Conservation (phyloP, 2,888 invertebrate species). For the Diarsia rubi region DNA sequence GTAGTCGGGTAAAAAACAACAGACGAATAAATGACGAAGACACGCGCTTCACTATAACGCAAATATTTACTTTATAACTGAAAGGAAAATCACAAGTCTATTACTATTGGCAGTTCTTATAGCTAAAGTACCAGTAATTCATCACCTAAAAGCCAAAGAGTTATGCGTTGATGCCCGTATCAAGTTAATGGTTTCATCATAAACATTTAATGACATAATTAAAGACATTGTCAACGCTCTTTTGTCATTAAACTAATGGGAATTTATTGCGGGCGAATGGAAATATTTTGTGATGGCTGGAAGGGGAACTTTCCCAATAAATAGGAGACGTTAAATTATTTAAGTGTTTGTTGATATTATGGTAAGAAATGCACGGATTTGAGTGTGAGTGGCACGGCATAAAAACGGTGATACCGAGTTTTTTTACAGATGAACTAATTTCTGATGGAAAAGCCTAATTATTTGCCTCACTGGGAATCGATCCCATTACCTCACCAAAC, state of each 20-base stretch:
- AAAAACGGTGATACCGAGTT: too few species aligned
- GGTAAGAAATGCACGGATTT: background rate
- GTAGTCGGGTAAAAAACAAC: too few species aligned
- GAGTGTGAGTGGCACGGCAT: too few species aligned
- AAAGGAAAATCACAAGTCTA: background rate
- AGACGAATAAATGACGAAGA: too few species aligned
- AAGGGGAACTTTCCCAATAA: conserved; percentile 32
- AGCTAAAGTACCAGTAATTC: conserved; percentile 10
- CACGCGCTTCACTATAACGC: too few species aligned
- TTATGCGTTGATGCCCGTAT: conserved; percentile 28
- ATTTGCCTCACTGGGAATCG: too few species aligned
- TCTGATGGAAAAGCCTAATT: too few species aligned
- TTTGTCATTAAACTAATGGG: conserved; percentile 54
- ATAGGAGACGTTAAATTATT: conserved; percentile 1
- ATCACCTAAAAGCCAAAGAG: conserved; percentile 23
- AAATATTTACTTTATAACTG: too few species aligned
- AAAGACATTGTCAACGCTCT: conserved; percentile 52
- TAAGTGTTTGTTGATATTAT: background rate
- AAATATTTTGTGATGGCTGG: conserved; percentile 25
- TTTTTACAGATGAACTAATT: too few species aligned
- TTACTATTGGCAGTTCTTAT: background rate
- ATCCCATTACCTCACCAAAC: too few species aligned
- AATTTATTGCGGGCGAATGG: conserved; percentile 48
- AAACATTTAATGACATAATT: conserved; percentile 63
- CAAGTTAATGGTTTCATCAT: conserved; percentile 46